Evolutionary conservation across 1,140 invertebrate species (phyloP), one percentile per base, ranked within the genome.

Genomic region (Bombus pyrosoma): DNA sequence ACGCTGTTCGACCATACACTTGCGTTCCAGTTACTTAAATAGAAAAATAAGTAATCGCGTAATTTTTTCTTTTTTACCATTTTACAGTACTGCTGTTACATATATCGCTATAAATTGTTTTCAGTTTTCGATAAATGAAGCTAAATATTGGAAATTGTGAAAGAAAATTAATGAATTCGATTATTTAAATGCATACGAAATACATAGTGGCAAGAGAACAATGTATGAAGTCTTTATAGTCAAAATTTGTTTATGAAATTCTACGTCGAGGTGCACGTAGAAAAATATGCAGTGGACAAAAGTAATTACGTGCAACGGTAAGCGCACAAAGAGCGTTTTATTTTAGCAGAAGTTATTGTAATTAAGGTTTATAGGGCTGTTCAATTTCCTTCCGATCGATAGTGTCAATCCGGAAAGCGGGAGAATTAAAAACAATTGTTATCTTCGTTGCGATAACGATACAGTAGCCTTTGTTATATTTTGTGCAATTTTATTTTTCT

Each of bases 361-460:
- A 89, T 89, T 86, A 77, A 68, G 32, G 37, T 83, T 77, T 83
- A 83, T 86, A 76, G 37, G 57, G 84, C 78, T 83, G 78, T 84
- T 62, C 85, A 90, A 86, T 90, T 89, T 84, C 86, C 57, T 47
- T 28, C 32, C n/a, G 73, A 68, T 89, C 87, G 43, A 86, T 89
- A 88, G 82, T 86, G 62, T 82, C 83, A 73, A 71, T 53, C 69
- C 43, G n/a, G 37, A 62, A 59, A 72, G 39, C 59, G 66, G 22
- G 74, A 25, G 86, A 89, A 86, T 86, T 84, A 89, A 87, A 72
- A 72, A 89, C 69, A 86, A 86, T 89, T 89, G 59, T 39, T 37
- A 88, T 82, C 78, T 86, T 71, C 73, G 47, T 12, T 34, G 22
- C 34, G 28, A 75, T 77, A 73, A 28, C 41, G 41, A 22, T 62